phyloP scores from a whole-genome alignment of 2,888 invertebrate species.

The Eupithecia abbreviata region DNA sequence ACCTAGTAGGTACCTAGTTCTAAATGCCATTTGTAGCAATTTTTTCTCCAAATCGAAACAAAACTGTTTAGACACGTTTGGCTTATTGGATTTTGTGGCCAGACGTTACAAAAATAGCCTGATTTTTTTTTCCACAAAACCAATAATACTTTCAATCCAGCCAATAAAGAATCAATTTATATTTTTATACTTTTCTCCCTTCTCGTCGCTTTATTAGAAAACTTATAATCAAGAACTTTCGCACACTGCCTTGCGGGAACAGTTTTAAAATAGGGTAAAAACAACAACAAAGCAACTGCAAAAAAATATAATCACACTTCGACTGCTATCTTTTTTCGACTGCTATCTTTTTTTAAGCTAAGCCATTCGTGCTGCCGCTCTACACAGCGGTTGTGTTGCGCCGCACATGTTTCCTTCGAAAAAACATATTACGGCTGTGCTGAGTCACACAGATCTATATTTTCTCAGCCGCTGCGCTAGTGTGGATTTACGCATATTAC shows the following conservation, averaged over 20 bases:
- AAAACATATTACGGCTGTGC: too few relatives aligned
- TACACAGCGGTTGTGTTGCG: too few relatives aligned
- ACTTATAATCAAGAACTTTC: neutral
- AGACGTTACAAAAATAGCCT: neutral
- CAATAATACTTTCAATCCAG: neutral
- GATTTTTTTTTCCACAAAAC: neutral
- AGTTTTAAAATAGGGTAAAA: neutral
- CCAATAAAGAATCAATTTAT: slow-evolving; percentile 4
- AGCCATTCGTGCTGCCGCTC: too few relatives aligned
- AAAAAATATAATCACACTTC: too few relatives aligned
- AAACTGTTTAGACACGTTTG: neutral
- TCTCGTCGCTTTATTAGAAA: slow-evolving; percentile 1
- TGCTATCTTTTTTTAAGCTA: too few relatives aligned
- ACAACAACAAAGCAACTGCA: neutral
- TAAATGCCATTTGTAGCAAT: neutral
- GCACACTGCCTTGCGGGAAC: neutral
- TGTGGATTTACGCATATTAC: too few relatives aligned
- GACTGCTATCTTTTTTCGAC: too few relatives aligned
- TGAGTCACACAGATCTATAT: too few relatives aligned
- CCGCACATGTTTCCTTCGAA: too few relatives aligned
- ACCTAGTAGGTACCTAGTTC: neutral
- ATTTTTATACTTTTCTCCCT: neutral
- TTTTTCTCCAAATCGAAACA: neutral
- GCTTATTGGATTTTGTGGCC: neutral
- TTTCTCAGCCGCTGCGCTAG: too few relatives aligned